Conservation (phyloP, 1,140 invertebrate species). For the Mycetomoellerius zeteki region DNA sequence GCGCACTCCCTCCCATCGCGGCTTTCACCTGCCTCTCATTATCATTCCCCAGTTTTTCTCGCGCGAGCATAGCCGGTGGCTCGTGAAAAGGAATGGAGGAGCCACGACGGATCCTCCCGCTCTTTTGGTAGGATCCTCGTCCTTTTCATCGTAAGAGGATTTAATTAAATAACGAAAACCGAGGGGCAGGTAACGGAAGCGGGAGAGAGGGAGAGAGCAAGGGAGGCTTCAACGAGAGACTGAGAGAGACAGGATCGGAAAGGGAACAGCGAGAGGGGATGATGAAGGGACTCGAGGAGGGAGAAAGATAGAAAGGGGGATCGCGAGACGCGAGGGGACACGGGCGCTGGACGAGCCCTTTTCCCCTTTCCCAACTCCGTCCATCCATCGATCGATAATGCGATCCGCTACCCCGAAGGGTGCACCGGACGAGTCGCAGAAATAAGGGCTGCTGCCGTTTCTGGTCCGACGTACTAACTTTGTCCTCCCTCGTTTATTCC, state of each 20-base stretch:
- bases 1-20: neutral
- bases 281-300: neutral
- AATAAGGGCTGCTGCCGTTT: conserved; percentile 71
- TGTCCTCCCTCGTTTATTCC: neutral
- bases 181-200: neutral
- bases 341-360: conserved; percentile 66
- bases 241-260: neutral
- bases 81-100: conserved; percentile 39
- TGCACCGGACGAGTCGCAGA: conserved; percentile 76
- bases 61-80: conserved; percentile 18
- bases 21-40: conserved; percentile 40
- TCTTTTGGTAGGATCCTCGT: conserved; percentile 6
- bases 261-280: neutral
- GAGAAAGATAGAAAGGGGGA: conserved; percentile 31
- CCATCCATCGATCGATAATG: conserved; percentile 77
- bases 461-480: conserved; percentile 45
- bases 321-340: neutral
- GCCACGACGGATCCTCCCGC: neutral
- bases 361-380: conserved; percentile 63
- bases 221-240: neutral
- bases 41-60: conserved; percentile 36
- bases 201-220: neutral
- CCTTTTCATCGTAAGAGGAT: conserved; percentile 56
- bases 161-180: conserved; percentile 66
- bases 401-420: conserved; percentile 74